These are phyloP conservation scores for Procambarus virginalis DNA, from an alignment of 1,140 invertebrate species.

Conservation along the genomic window DNA sequence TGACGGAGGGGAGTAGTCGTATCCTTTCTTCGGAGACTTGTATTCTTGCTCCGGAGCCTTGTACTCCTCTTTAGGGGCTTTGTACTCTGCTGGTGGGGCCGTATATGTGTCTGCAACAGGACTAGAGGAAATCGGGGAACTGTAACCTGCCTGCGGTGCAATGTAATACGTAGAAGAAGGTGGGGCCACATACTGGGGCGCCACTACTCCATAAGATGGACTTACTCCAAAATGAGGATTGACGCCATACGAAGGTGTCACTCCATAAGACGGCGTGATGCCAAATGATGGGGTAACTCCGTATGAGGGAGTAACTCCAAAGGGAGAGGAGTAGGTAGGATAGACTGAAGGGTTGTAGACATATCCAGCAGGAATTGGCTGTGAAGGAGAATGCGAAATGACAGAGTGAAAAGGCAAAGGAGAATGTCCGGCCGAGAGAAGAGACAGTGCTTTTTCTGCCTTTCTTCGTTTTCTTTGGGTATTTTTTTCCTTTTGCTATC, in stretches of 20 bases:
- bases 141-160: background rate
- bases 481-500: too few species aligned
- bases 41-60: constrained; percentile 6
- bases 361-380: background rate
- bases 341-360: background rate
- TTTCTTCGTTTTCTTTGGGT: too few species aligned
- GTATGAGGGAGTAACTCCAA: background rate
- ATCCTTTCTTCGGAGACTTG: constrained; percentile 14
- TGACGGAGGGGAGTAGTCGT: constrained; percentile 35
- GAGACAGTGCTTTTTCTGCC: too few species aligned
- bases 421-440: background rate
- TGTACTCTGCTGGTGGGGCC: background rate
- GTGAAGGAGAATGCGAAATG: background rate
- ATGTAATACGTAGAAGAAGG: background rate
- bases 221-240: background rate
- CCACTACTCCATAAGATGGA: background rate
- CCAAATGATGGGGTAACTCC: background rate
- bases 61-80: background rate
- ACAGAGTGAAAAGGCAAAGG: background rate
- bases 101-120: background rate
- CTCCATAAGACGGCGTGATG: background rate
- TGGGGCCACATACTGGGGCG: constrained; percentile 23
- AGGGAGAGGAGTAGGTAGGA: background rate
- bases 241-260: background rate
- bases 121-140: too few species aligned